Conservation (phyloP, 1,140 invertebrate species). For the Argopecten irradians region DNA sequence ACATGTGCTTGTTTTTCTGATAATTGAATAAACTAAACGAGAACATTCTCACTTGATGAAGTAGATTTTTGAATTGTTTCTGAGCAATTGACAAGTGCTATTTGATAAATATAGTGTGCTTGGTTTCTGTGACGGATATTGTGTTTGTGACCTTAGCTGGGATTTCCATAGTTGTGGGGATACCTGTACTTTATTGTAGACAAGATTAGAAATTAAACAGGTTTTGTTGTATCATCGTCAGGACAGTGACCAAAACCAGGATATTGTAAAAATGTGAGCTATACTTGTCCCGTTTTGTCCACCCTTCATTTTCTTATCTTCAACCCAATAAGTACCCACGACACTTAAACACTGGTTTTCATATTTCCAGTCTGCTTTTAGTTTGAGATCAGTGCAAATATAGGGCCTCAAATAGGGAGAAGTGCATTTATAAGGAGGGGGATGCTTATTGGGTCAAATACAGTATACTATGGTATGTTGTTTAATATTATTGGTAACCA, state of each 20-base stretch:
- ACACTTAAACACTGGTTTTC: too few relatives aligned
- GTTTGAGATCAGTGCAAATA: too few relatives aligned
- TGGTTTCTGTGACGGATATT: neutral
- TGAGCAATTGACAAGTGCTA: neutral
- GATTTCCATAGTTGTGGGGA: neutral
- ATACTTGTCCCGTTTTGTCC: too few relatives aligned
- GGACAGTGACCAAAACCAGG: neutral
- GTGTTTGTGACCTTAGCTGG: neutral
- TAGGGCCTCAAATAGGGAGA: too few relatives aligned
- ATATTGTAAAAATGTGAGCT: too few relatives aligned
- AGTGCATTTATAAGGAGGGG: too few relatives aligned
- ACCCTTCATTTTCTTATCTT: too few relatives aligned
- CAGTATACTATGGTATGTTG: too few relatives aligned
- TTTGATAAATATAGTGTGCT: neutral
- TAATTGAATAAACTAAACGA: neutral
- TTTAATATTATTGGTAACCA: too few relatives aligned
- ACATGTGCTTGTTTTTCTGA: neutral
- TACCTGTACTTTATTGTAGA: neutral
- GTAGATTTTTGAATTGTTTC: neutral
- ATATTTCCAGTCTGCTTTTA: too few relatives aligned
- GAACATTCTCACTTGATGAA: neutral
- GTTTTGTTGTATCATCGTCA: neutral
- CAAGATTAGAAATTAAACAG: neutral
- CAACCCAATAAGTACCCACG: too few relatives aligned
- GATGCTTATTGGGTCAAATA: too few relatives aligned